Evolutionary conservation across 2,113 vertebrate species (phyloP), one percentile per base, ranked within the genome.

Genomic region (Pantherophis guttatus): DNA sequence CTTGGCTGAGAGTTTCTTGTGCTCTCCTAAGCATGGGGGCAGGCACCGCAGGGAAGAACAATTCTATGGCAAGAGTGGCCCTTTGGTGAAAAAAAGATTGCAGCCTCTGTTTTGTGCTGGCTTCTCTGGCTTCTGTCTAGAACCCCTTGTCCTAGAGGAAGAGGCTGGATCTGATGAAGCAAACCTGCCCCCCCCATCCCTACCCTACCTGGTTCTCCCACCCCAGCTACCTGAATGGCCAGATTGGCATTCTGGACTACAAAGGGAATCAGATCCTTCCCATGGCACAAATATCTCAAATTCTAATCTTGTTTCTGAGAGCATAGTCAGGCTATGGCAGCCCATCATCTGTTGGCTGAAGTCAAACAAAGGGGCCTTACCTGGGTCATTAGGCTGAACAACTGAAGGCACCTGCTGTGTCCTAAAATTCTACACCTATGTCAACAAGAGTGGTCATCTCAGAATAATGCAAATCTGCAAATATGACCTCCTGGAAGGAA

Each of bases 1-100:
- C 0, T 62, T 55, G 92, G 91, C 94, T 94, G 94, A 90, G 70
- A 58, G 92, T 4, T 91, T 93, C 59, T 95, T 59, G 50, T 87
- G 58, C 59, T 87, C 85, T 10, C 24, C 6, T 10, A 48, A 0
- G 44, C 70, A 87, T 62, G 23, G 0, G 62, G 90, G 44, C 0
- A 1, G 91, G 75, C 87, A 50, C 33, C 12, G 87, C 48, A 33
- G 93, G 85, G 75, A 90, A 26, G 58, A 8, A 2, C 0, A 58
- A 89, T 7, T 29, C 26, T 29, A 8, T n/a, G 0, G 13, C 86
- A 8, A 55, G 24, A 54, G 15, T 19, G 13, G 11, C 29, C n/a
- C 54, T 19, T 39, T 1, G 17, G n/a, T 0, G 23, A 24, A 19
- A 19, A 39, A n/a, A 10, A 53, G 52, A 3, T 12, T 4, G 7